Percentiles rank a stretch among this genome's conserved stretches.
These are phyloP conservation scores for Caradrina clavipalpis DNA, from an alignment of 2,888 invertebrate species.

Conservation along the genomic window DNA sequence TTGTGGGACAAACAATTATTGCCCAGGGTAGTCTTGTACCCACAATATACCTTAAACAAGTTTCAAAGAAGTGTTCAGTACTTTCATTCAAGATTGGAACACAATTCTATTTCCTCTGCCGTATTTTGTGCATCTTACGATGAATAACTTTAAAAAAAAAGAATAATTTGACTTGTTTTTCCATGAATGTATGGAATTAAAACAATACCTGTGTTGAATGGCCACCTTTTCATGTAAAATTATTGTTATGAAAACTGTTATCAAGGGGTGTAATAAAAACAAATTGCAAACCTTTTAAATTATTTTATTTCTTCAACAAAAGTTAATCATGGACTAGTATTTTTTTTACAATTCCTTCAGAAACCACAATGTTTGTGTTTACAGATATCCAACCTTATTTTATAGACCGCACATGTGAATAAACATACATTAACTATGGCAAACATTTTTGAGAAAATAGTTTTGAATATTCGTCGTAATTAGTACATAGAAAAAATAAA, in stretches of 20 bases:
- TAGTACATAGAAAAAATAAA: not conserved
- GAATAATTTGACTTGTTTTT: not conserved
- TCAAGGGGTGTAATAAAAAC: constrained; percentile 40
- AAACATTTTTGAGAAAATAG: constrained; percentile 1
- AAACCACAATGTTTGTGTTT: constrained; percentile 11
- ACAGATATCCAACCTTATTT: constrained; percentile 15
- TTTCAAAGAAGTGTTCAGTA: no score
- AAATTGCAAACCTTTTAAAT: constrained; percentile 46
- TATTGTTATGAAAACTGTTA: constrained; percentile 3
- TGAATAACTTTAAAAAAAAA: not conserved
- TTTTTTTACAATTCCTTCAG: constrained; percentile 34
- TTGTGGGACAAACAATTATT: not conserved
- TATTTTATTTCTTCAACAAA: constrained; percentile 56
- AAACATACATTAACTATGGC: constrained; percentile 12
- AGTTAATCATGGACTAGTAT: constrained; percentile 34
- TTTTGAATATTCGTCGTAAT: not conserved
- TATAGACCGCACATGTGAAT: constrained; percentile 43
- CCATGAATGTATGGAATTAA: not conserved
- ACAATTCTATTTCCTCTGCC: no score
- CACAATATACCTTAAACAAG: not conserved
- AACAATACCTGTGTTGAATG: not conserved
- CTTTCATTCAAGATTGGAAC: no score
- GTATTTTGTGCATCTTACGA: no score
- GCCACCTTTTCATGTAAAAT: constrained; percentile 17
- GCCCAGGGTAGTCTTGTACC: not conserved